A percentile compares a stretch with the other conserved stretches of the same genome.
Evolutionary conservation across 2,797 vertebrate species (phyloP).

Genomic region (Naso thynnoides): DNA sequence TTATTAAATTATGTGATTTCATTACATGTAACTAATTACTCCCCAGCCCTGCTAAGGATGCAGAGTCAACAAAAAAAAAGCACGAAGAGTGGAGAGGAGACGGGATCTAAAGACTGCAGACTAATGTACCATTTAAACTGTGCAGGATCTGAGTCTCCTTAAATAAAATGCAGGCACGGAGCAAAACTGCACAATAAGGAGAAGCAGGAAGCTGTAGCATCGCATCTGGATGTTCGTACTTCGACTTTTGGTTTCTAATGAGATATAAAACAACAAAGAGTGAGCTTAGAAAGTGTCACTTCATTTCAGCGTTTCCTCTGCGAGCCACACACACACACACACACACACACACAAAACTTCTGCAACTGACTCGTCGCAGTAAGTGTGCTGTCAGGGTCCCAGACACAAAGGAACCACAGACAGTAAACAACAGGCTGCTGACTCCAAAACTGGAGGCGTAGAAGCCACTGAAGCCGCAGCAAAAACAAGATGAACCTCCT

Average conservation of each 20-base stretch:
- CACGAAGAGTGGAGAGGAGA: no score
- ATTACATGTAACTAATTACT: no score
- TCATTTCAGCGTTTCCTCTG: background rate
- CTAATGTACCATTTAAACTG: background rate
- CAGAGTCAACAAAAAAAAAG: background rate
- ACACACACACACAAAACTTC: constrained; percentile 14
- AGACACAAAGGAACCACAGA: constrained; percentile 35
- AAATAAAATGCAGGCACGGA: background rate
- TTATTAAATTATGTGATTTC: no score
- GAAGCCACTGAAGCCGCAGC: constrained; percentile 43
- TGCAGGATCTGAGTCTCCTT: background rate
- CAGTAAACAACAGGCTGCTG: constrained; percentile 43
- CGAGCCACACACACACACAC: background rate
- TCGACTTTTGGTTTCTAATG: constrained; percentile 31
- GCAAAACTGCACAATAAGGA: background rate
- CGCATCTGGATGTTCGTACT: background rate
- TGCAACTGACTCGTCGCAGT: constrained; percentile 22
- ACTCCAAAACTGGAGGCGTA: constrained; percentile 38
- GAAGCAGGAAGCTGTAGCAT: background rate
- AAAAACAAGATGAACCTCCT: constrained; percentile 32
- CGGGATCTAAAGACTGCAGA: background rate
- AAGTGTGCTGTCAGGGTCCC: constrained; percentile 32
- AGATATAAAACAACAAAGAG: constrained; percentile 21
- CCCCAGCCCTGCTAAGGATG: background rate
- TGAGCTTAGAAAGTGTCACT: background rate